These are phyloP conservation scores for Electrophaes corylata DNA, from an alignment of 2,888 invertebrate genomes.

Conservation along the genomic window DNA sequence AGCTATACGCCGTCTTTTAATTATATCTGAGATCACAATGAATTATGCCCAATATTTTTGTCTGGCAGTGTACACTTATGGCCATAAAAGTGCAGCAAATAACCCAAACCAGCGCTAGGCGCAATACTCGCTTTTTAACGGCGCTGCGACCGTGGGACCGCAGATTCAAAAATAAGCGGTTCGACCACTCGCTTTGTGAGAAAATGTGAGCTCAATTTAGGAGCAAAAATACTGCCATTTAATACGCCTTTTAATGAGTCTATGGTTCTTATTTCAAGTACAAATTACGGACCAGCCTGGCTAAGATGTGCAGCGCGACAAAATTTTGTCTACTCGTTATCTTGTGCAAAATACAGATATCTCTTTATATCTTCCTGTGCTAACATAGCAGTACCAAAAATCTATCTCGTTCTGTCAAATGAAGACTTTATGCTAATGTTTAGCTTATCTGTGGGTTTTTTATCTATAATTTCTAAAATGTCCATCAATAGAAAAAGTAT, in stretches of 20 bases:
- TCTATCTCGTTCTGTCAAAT: too few species aligned
- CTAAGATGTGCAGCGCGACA: too few species aligned
- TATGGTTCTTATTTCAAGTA: too few species aligned
- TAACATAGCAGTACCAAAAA: too few species aligned
- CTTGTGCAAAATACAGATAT: too few species aligned
- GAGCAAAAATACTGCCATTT: slow-evolving; percentile 13
- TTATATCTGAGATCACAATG: not conserved
- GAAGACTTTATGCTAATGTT: too few species aligned
- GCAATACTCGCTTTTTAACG: slow-evolving; percentile 60
- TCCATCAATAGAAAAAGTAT: too few species aligned
- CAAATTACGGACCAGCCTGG: too few species aligned
- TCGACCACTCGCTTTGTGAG: slow-evolving; percentile 27
- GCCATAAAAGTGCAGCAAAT: slow-evolving; percentile 49
- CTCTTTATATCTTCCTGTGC: too few species aligned
- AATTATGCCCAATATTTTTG: slow-evolving; percentile 7
- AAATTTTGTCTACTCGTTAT: too few species aligned
- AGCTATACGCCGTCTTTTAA: not conserved
- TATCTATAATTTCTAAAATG: too few species aligned
- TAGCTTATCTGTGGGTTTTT: too few species aligned
- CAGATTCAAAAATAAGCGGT: slow-evolving; percentile 47
- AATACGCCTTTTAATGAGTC: slow-evolving; percentile 10
- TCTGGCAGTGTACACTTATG: slow-evolving; percentile 39
- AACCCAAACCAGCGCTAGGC: slow-evolving; percentile 46
- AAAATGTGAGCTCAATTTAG: slow-evolving; percentile 20
- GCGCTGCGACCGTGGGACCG: slow-evolving; percentile 54